A percentile compares a stretch with the other conserved stretches of the same genome.
Conservation (phyloP, 64 coral and sea anemone species). For the Montipora capricornis region DNA sequence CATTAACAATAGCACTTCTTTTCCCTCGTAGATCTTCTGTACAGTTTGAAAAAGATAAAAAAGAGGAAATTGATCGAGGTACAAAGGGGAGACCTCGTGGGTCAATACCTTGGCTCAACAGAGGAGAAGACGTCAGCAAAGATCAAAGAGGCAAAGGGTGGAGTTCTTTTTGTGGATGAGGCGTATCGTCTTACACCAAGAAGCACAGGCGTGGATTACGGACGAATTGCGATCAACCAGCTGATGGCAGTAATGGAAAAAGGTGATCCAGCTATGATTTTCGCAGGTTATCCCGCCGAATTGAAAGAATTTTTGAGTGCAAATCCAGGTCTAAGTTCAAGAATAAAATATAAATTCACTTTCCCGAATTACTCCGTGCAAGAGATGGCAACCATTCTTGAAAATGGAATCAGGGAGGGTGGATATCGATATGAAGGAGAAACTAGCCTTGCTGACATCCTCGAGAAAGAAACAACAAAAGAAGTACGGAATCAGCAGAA, state of each 20-base stretch:
- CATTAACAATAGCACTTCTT: background rate
- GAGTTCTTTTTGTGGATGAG: constrained; percentile 69
- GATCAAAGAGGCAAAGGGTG: constrained; percentile 39
- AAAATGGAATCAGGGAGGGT: background rate
- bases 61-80: constrained; percentile 62
- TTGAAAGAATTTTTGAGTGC: too few relatives aligned
- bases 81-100: constrained; percentile 38
- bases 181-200: constrained; percentile 49
- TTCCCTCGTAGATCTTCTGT: background rate
- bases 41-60: too few relatives aligned
- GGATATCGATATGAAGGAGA: background rate
- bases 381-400: constrained; percentile 58
- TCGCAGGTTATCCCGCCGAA: too few relatives aligned
- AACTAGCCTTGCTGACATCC: background rate
- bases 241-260: background rate
- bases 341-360: constrained; percentile 57
- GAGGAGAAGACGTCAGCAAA: constrained; percentile 34
- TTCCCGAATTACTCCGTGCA: constrained; percentile 58
- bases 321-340: constrained; percentile 54
- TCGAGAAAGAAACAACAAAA: background rate
- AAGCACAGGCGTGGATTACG: constrained; percentile 12
- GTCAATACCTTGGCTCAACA: constrained; percentile 53
- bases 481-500: constrained; percentile 22
- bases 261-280: too few relatives aligned
- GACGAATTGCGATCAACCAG: constrained; percentile 58